Percentiles rank a stretch among this genome's conserved stretches.
These are phyloP conservation scores for Odontamblyopus rebecca DNA, from an alignment of 2,797 vertebrate species.

Conservation along the genomic window DNA sequence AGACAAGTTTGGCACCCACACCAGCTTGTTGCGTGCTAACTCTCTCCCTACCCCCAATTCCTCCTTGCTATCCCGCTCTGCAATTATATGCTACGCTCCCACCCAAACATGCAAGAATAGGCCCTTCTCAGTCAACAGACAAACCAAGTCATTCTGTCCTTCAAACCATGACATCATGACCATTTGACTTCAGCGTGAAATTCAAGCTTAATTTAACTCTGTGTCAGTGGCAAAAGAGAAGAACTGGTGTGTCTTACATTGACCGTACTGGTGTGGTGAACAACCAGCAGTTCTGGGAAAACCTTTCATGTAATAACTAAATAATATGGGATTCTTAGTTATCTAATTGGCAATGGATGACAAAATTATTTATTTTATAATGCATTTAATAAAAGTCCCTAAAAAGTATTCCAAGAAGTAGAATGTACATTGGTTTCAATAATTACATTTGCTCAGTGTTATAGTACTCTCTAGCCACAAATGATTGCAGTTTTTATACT, in stretches of 20 bases:
- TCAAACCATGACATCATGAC: slow-evolving; percentile 80
- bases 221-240: slow-evolving; percentile 49
- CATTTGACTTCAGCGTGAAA: slow-evolving; percentile 77
- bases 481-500: background rate
- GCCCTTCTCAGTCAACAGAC: slow-evolving; percentile 80
- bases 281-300: slow-evolving; percentile 14
- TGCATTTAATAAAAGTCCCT: background rate
- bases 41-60: slow-evolving; percentile 68
- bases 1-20: slow-evolving; percentile 73
- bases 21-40: slow-evolving; percentile 78
- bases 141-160: slow-evolving; percentile 79
- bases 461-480: background rate
- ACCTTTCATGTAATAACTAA: background rate
- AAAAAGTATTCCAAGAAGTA: background rate
- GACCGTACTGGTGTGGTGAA: slow-evolving; percentile 48
- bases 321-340: background rate
- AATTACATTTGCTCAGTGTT: background rate
- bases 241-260: slow-evolving; percentile 61
- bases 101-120: slow-evolving; percentile 82
- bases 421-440: background rate
- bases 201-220: slow-evolving; percentile 78
- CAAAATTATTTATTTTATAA: background rate
- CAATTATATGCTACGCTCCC: slow-evolving; percentile 80
- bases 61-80: slow-evolving; percentile 78
- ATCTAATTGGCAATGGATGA: background rate